phyloP scores from a whole-genome alignment of 1,140 invertebrate genomes.

The Orchesella cincta region DNA sequence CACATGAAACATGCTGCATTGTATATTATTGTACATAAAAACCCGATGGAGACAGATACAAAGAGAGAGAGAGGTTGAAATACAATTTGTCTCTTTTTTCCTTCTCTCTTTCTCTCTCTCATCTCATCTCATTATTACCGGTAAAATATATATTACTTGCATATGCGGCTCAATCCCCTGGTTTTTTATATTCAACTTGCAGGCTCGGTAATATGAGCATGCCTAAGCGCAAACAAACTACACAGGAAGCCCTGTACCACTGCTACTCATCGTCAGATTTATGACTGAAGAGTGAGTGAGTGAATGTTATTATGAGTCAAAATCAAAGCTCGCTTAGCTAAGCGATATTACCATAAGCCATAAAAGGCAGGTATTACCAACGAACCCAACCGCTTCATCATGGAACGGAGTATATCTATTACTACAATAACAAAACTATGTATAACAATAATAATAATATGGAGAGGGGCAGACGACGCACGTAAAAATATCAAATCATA shows the following conservation, averaged over 20 bases:
- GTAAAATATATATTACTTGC: conserved; percentile 27
- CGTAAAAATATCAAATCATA: too few relatives aligned
- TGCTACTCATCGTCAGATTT: too few relatives aligned
- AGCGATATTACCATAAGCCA: conserved; percentile 1
- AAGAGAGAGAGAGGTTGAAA: conserved; percentile 35
- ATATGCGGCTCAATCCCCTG: conserved; percentile 29
- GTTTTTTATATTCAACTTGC: conserved; percentile 20
- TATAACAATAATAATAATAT: background rate
- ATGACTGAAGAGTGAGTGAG: too few relatives aligned
- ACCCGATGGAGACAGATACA: background rate
- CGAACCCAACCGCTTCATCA: too few relatives aligned
- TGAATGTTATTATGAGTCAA: background rate
- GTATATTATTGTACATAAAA: background rate
- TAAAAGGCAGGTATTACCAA: conserved; percentile 15
- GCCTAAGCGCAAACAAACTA: background rate
- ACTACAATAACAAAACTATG: background rate
- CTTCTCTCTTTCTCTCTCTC: too few relatives aligned
- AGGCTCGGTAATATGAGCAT: background rate
- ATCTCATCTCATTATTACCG: conserved; percentile 16
- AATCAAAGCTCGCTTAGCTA: conserved; percentile 13
- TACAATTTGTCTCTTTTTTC: conserved; percentile 32
- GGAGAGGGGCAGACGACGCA: too few relatives aligned
- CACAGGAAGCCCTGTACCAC: too few relatives aligned
- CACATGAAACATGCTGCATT: conserved; percentile 1
- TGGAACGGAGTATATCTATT: background rate